Evolutionary conservation across 2,797 vertebrate species (phyloP).

Genomic region (Neosilurus hyrtlii): DNA sequence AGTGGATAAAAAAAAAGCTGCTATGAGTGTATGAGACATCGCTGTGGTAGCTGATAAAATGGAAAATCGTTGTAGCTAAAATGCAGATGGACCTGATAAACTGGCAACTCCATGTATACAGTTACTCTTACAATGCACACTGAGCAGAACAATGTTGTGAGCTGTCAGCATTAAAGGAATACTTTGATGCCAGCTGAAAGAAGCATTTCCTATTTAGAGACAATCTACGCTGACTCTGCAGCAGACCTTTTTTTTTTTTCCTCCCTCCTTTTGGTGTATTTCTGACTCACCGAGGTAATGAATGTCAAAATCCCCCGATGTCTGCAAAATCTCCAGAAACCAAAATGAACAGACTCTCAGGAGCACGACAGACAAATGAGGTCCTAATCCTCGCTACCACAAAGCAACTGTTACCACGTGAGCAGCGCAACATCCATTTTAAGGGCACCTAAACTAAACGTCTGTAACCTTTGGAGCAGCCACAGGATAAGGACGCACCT

Average conservation of each 20-base stretch:
- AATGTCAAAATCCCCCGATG: constrained; percentile 37
- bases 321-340: constrained; percentile 32
- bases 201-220: constrained; percentile 19
- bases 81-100: constrained; percentile 17
- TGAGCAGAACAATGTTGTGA: constrained; percentile 13
- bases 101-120: background rate
- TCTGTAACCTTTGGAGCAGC: constrained; percentile 31
- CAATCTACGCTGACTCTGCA: constrained; percentile 42
- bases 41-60: background rate
- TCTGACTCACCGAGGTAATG: constrained; percentile 47
- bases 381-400: constrained; percentile 28
- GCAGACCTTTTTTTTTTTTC: background rate
- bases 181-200: constrained; percentile 7
- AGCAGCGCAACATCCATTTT: constrained; percentile 16
- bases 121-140: constrained; percentile 10
- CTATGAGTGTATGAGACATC: background rate
- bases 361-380: constrained; percentile 30
- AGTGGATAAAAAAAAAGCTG: background rate
- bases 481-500: constrained; percentile 22
- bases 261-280: constrained; percentile 18
- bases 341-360: constrained; percentile 30
- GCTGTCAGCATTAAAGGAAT: constrained; percentile 22
- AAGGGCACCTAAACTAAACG: background rate
- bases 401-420: constrained; percentile 32
- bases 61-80: background rate